Base-by-base conservation (phyloP, 1,140 invertebrate genomes). In the Myzus persicae region DNA sequence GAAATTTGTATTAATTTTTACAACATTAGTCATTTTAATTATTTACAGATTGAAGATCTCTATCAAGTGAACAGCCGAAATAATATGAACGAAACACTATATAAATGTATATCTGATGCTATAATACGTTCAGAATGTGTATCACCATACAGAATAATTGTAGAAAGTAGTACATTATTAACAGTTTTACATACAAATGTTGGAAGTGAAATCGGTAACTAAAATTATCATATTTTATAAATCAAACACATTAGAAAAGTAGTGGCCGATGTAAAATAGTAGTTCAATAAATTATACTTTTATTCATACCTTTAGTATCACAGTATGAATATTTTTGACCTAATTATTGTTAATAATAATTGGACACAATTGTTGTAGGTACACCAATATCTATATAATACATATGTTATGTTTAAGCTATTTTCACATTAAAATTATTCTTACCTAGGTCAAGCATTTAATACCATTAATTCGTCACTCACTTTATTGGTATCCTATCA, bases 141-240 rank as follows among this genome's bases (percentile, higher is more conserved):
- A 31, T 97, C 97, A 42, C 97, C 98, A 3, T 97, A 98, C 94
- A 95, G 98, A 54, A 96, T 99, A 94, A 95, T 98, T 2, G 96
- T 97, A 85, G 98, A 99, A 94, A 97, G 99, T 94, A 96, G 97
- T 89, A 96, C 99, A 94, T 95, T 99, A 1, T 95, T 99, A 36
- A 96, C 97, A 1, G 96, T 98, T 93, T 95, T 99, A 18, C 98
- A 99, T 95, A 97, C 97, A 0, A 99, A 99, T 95, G 96, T 99
- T 94, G 99, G 98, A 36, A 97, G 96, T 38, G 98, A 99, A 97
- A 96, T 99, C 91, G 98, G 98, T 96, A 95, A 96, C 95, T 59
- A 18, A 59, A 90, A 40, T 59, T 42, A 14, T 88, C 40, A 31
- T 46, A 31, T 44, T n/a, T 44, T 46, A 87, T n/a, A 46, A 87